These are phyloP conservation scores for Carpatolechia fugitivella DNA, from an alignment of 2,888 invertebrate species.

Conservation along the genomic window DNA sequence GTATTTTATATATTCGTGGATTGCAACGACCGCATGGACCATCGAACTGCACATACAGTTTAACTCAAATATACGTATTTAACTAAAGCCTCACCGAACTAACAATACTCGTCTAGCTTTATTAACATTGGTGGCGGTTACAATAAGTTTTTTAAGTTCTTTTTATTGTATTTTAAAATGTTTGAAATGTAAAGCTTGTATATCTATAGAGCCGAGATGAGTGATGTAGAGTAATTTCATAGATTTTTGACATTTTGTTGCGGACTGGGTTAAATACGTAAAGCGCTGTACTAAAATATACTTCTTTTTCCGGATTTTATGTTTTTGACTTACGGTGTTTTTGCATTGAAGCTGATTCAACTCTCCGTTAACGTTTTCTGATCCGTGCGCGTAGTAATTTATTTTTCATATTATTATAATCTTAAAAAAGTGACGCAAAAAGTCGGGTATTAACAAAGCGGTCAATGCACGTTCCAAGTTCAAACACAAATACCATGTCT, in stretches of 20 bases:
- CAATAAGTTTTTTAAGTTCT: constrained; percentile 40
- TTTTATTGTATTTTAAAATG: constrained; percentile 37
- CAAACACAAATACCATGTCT: not conserved
- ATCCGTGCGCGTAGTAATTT: no score
- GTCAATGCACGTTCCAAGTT: no score
- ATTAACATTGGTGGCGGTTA: constrained; percentile 68
- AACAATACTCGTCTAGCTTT: constrained; percentile 36
- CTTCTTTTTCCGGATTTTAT: not conserved
- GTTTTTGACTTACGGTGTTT: not conserved
- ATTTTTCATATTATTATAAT: no score
- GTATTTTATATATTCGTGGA: not conserved
- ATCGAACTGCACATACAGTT: constrained; percentile 70
- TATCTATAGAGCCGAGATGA: constrained; percentile 51
- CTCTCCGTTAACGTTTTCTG: no score
- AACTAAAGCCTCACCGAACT: not conserved
- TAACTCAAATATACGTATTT: not conserved
- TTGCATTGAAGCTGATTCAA: not conserved
- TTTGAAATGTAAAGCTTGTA: constrained; percentile 31
- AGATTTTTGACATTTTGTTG: not conserved
- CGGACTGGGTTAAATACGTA: constrained; percentile 1
- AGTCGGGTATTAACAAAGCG: no score
- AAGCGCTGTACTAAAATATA: constrained; percentile 25
- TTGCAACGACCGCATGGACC: constrained; percentile 58
- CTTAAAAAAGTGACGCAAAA: no score
- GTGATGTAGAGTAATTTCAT: constrained; percentile 1